A percentile compares a stretch with the other conserved stretches of the same genome.
Evolutionary conservation across 1,140 invertebrate species (phyloP).

Genomic region (Brachionus calyciflorus): DNA sequence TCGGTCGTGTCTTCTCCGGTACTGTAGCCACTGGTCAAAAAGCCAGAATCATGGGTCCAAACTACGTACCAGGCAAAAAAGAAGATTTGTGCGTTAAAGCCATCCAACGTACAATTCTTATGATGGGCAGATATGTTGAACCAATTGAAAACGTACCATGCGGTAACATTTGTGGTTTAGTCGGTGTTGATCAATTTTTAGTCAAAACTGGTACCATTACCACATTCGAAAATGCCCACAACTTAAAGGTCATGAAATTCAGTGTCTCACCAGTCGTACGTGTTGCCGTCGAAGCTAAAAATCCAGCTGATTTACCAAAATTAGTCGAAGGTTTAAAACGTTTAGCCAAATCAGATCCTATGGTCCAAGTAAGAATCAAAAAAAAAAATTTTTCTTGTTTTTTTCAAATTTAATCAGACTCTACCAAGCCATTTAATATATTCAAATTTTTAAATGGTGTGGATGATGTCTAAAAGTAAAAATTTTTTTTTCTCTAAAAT

Average conservation of each 20-base stretch:
- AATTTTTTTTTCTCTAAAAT: conserved; percentile 45
- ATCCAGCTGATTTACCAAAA: conserved; percentile 97
- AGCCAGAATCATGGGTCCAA: conserved; percentile 76
- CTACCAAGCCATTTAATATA: conserved; percentile 12
- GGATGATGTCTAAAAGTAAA: conserved; percentile 36
- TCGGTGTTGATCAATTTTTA: conserved; percentile 98
- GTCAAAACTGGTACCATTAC: conserved; percentile 99
- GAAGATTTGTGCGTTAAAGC: conserved; percentile 98
- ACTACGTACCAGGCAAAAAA: conserved; percentile 94
- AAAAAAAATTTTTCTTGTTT: background rate
- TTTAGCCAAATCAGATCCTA: conserved; percentile 98
- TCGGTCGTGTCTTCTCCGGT: conserved; percentile 98
- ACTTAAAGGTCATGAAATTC: conserved; percentile 85
- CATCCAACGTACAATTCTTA: conserved; percentile 94
- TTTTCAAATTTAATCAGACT: background rate
- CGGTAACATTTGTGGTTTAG: conserved; percentile 98
- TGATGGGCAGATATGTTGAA: conserved; percentile 99
- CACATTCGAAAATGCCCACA: conserved; percentile 98
- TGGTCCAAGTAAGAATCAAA: conserved; percentile 70
- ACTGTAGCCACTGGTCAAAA: conserved; percentile 89
- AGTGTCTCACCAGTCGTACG: conserved; percentile 97
- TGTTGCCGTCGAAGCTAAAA: conserved; percentile 98
- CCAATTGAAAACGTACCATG: conserved; percentile 98
- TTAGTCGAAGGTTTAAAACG: conserved; percentile 95
- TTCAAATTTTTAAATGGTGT: background rate